Conservation (phyloP, 2,113 vertebrate species). For the Eonycteris spelaea region DNA sequence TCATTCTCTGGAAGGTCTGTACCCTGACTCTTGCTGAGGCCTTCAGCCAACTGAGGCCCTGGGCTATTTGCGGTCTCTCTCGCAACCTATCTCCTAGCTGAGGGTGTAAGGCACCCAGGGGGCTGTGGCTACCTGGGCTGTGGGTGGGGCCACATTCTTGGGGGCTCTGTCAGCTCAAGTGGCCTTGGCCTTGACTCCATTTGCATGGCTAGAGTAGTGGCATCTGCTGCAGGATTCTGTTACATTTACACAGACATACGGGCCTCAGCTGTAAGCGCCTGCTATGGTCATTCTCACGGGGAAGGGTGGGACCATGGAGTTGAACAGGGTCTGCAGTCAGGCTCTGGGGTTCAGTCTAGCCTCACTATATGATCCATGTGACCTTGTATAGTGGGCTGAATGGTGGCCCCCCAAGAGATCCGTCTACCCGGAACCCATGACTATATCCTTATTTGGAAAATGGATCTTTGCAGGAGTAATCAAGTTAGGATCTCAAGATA, state of each 20-base stretch:
- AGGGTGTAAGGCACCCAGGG: neutral
- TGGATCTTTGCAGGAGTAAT: neutral
- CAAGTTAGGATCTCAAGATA: neutral
- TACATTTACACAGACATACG: fast-evolving
- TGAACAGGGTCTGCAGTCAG: neutral
- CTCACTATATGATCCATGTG: fast-evolving
- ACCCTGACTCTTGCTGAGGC: neutral
- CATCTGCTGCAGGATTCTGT: fast-evolving
- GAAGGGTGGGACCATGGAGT: neutral
- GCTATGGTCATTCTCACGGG: neutral
- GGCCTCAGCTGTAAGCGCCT: neutral
- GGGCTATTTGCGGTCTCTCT: neutral
- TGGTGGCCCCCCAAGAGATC: neutral
- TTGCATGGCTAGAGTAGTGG: neutral
- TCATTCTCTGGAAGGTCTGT: neutral
- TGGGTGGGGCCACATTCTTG: neutral
- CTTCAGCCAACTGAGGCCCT: neutral
- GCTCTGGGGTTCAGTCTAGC: neutral
- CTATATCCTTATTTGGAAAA: neutral
- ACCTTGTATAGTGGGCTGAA: fast-evolving
- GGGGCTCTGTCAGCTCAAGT: neutral
- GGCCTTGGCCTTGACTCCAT: neutral
- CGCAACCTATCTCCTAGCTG: too few species aligned
- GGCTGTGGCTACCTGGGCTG: neutral
- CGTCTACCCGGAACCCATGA: fast-evolving